Percentiles rank a stretch among this genome's conserved stretches.
Evolutionary conservation across 2,797 vertebrate species (phyloP).

Genomic region (Eospalax fontanierii): DNA sequence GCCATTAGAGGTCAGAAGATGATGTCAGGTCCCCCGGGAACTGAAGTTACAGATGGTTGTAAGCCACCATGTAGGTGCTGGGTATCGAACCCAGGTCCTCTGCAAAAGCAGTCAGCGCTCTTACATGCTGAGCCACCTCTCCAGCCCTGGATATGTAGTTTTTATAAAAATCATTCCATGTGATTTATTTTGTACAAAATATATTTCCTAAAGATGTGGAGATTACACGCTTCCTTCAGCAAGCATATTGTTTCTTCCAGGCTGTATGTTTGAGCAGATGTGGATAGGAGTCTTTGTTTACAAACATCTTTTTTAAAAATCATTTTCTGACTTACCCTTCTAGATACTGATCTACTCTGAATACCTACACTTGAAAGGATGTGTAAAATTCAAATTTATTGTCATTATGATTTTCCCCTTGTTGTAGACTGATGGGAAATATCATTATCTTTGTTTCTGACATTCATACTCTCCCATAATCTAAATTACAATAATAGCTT

Average conservation of each 20-base stretch:
- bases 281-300: conserved; percentile 14
- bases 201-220: background rate
- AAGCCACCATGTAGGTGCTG: no score
- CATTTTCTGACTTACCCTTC: conserved; percentile 9
- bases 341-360: conserved; percentile 53
- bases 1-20: no score
- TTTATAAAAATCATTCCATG: background rate
- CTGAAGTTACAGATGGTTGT: no score
- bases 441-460: conserved; percentile 25
- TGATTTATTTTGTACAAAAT: conserved; percentile 14
- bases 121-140: no score
- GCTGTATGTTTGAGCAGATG: conserved; percentile 15
- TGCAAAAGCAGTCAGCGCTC: no score
- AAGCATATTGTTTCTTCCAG: background rate
- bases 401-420: background rate
- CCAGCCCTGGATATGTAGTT: no score
- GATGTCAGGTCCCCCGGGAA: no score
- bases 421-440: background rate
- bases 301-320: conserved; percentile 40
- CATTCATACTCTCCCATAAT: background rate
- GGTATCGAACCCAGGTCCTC: no score
- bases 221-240: conserved; percentile 1
- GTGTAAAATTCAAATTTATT: conserved; percentile 11
- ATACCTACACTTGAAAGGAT: background rate
- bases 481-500: background rate